phyloP scores from a whole-genome alignment of 2,113 vertebrate species.

The Leptocoma aspasia region DNA sequence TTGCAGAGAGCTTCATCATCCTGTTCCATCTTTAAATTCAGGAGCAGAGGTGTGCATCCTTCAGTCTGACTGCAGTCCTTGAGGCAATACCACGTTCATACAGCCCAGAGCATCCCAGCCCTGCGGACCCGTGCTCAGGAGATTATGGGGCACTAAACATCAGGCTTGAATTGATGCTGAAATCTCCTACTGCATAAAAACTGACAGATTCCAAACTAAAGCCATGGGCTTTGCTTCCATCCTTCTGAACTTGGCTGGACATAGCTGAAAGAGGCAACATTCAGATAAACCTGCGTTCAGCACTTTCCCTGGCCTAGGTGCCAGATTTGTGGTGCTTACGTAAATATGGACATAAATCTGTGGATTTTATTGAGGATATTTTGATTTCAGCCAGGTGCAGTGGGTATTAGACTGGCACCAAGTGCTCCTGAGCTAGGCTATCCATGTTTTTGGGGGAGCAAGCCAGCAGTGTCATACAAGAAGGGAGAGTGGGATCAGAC shows the following conservation, averaged over 20 bases:
- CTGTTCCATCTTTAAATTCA: neutral
- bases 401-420: neutral
- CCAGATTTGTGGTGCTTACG: neutral
- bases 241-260: neutral
- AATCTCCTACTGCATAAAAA: neutral
- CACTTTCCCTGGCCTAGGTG: neutral
- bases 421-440: neutral
- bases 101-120: neutral
- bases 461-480: neutral
- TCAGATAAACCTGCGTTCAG: neutral
- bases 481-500: neutral
- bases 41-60: neutral
- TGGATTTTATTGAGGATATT: neutral
- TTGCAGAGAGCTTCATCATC: neutral
- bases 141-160: neutral
- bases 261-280: neutral
- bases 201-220: neutral
- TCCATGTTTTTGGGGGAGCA: neutral
- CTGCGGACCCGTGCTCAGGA: neutral
- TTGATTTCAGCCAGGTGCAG: neutral
- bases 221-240: neutral
- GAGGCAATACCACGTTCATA: rapidly evolving
- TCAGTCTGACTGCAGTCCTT: neutral
- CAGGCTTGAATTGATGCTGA: neutral
- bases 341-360: neutral